Conservation (phyloP, 37 sponge, comb jelly and placozoan genomes). For the Crambe crambe region DNA sequence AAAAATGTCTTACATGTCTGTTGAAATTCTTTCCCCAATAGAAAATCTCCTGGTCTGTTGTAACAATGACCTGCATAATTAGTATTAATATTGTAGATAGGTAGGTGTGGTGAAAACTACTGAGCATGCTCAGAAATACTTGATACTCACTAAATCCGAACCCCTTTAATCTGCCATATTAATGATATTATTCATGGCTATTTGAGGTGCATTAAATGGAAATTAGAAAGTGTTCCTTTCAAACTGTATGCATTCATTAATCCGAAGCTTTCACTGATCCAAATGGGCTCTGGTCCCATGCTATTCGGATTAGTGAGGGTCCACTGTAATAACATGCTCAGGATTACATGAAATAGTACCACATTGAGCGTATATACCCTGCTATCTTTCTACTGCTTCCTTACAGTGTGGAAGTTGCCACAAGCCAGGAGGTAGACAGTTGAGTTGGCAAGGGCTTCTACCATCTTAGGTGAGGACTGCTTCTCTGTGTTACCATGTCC, state of each 20-base stretch:
- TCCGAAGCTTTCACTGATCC: not conserved
- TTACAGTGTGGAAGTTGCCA: constrained; percentile 75
- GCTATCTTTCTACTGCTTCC: not conserved
- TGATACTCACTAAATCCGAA: not conserved
- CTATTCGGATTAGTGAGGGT: not conserved
- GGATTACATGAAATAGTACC: not conserved
- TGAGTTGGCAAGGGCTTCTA: constrained; percentile 19
- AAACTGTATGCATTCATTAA: no score
- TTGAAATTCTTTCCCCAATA: constrained; percentile 66
- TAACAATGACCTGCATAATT: constrained; percentile 48
- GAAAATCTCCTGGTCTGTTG: constrained; percentile 45
- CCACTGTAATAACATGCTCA: not conserved
- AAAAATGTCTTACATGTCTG: constrained; percentile 30
- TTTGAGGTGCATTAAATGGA: no score
- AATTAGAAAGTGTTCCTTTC: no score
- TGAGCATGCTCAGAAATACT: not conserved
- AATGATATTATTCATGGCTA: not conserved
- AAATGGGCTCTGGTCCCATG: not conserved
- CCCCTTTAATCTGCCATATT: not conserved
- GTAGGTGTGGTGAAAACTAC: not conserved
- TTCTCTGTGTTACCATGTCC: constrained; percentile 74
- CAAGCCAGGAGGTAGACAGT: constrained; percentile 58
- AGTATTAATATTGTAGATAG: not conserved
- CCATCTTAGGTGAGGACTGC: constrained; percentile 44
- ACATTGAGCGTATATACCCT: not conserved